Conservation (phyloP, 2,113 vertebrate genomes). For the Protomyctophum bolini region DNA sequence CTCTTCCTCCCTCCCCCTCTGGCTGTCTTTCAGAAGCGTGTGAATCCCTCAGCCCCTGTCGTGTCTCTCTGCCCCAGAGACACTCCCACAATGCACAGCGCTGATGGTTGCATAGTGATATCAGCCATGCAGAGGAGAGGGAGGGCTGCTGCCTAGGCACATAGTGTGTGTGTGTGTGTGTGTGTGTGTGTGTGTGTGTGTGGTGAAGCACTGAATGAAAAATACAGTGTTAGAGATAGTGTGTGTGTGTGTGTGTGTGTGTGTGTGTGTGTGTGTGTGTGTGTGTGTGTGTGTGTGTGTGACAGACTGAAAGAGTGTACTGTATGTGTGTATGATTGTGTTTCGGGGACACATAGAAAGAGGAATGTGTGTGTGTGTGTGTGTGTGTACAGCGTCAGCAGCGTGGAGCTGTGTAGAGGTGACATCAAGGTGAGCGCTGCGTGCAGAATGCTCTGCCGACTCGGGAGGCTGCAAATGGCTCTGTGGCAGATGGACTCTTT, state of each 20-base stretch:
- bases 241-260: constrained; percentile 39
- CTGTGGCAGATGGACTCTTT: constrained; percentile 98
- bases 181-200: constrained; percentile 22
- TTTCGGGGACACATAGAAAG: constrained; percentile 9
- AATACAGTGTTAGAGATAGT: constrained; percentile 20
- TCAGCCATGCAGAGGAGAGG: constrained; percentile 68
- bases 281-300: constrained; percentile 1
- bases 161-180: constrained; percentile 22
- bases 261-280: constrained; percentile 37
- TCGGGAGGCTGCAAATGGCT: constrained; percentile 92
- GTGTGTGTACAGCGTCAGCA: constrained; percentile 69
- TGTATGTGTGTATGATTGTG: constrained; percentile 24
- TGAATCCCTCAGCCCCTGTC: constrained; percentile 78
- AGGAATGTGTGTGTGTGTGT: constrained; percentile 7
- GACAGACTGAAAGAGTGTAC: constrained; percentile 25
- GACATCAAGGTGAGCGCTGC: constrained; percentile 93
- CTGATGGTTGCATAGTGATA: constrained; percentile 75
- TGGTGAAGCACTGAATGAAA: not conserved
- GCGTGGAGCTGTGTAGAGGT: constrained; percentile 83
- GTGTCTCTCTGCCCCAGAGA: constrained; percentile 72
- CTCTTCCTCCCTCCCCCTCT: constrained; percentile 52
- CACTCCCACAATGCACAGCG: constrained; percentile 79
- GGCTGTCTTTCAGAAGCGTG: constrained; percentile 78
- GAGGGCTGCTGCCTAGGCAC: constrained; percentile 63
- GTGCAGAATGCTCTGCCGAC: constrained; percentile 87